These are phyloP conservation scores for Phytoseiulus persimilis DNA, from an alignment of 2,888 invertebrate genomes.

Conservation along the genomic window DNA sequence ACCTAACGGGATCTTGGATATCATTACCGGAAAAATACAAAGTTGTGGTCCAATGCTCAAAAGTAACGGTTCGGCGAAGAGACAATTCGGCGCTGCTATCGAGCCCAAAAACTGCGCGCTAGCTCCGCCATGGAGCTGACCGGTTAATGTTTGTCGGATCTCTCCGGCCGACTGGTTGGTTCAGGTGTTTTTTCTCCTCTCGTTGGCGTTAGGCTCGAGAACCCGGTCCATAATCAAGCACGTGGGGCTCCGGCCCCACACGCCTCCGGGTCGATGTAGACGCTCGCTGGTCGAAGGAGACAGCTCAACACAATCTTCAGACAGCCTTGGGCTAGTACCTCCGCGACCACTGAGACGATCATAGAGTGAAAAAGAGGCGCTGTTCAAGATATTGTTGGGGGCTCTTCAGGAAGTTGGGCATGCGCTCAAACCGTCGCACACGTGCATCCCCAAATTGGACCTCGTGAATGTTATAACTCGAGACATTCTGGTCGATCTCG, in stretches of 20 bases:
- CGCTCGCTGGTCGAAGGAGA: not conserved
- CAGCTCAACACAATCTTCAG: not conserved
- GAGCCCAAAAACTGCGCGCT: not conserved
- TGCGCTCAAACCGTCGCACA: not conserved
- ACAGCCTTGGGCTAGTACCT: not conserved
- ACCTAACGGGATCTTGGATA: not conserved
- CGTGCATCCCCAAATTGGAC: not conserved
- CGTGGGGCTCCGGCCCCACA: slow-evolving; percentile 5
- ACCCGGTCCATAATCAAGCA: slow-evolving; percentile 5
- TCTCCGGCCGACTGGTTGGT: not conserved
- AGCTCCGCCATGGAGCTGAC: not conserved
- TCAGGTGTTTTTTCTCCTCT: not conserved
- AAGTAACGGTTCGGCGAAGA: not conserved
- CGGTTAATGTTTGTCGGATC: not conserved
- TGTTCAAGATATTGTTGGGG: not conserved
- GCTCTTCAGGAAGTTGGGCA: not conserved
- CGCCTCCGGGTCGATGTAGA: not conserved
- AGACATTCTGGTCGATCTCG: not conserved
- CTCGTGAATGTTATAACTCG: not conserved
- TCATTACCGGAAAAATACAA: not conserved
- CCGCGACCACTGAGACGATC: not conserved
- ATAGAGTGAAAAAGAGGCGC: not conserved
- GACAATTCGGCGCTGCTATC: not conserved
- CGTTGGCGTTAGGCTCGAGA: not conserved
- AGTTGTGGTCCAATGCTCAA: not conserved